Conservation (phyloP, 1,140 invertebrate genomes). For the Saccostrea echinata region DNA sequence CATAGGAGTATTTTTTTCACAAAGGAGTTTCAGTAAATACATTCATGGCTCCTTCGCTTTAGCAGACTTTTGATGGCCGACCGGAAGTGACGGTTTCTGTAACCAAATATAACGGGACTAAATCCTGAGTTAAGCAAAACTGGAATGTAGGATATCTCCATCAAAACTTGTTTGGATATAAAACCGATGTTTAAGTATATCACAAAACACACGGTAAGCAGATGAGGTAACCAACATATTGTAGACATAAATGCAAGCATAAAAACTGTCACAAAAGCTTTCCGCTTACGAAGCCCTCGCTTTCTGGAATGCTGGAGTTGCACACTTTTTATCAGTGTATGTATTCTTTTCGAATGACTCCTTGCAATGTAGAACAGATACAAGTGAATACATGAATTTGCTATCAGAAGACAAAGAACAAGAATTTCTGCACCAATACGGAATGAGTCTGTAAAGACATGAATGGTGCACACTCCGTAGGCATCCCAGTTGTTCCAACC, state of each 20-base stretch:
- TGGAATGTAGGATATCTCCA: constrained; percentile 38
- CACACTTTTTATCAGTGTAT: constrained; percentile 11
- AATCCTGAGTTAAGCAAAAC: constrained; percentile 40
- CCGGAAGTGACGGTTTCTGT: constrained; percentile 49
- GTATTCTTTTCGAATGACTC: constrained; percentile 32
- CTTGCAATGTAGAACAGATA: constrained; percentile 27
- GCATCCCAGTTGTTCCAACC: constrained; percentile 43
- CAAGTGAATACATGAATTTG: constrained; percentile 16
- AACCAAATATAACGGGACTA: constrained; percentile 43
- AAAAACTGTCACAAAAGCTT: constrained; percentile 49
- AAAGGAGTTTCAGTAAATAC: not conserved
- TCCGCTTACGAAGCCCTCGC: not conserved
- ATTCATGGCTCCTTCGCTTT: not conserved
- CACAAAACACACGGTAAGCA: constrained; percentile 9
- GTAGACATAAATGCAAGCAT: constrained; percentile 41
- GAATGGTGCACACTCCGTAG: constrained; percentile 22
- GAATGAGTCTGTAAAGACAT: constrained; percentile 45
- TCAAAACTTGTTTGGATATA: not conserved
- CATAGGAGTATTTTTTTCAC: too few species aligned
- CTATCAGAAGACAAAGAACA: constrained; percentile 2
- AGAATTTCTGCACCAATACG: constrained; percentile 27
- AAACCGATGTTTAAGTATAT: not conserved
- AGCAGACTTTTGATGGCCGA: constrained; percentile 32
- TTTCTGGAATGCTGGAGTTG: not conserved
- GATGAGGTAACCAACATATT: constrained; percentile 42